Percentiles rank a stretch among this genome's conserved stretches.
Evolutionary conservation across 2,113 vertebrate species (phyloP).

Genomic region (Tringa solitaria): DNA sequence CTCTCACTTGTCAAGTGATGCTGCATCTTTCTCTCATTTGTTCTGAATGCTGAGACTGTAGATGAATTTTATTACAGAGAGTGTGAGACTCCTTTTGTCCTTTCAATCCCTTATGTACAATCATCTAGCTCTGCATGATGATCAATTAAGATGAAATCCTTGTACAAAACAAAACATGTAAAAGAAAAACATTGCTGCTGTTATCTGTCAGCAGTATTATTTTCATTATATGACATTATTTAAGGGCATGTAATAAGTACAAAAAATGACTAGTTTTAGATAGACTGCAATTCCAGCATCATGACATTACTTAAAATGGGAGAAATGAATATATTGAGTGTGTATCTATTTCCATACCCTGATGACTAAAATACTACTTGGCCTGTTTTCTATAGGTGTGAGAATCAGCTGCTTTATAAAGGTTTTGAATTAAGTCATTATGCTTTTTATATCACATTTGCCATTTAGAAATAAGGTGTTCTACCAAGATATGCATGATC

Average conservation of each 20-base stretch:
- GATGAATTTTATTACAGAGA: not conserved
- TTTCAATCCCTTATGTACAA: not conserved
- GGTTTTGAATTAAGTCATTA: slow-evolving; percentile 56
- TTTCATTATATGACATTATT: not conserved
- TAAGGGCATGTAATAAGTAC: not conserved
- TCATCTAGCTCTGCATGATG: not conserved
- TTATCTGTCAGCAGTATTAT: not conserved
- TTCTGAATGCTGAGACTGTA: not conserved
- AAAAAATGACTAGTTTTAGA: not conserved
- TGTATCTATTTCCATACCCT: slow-evolving; percentile 23
- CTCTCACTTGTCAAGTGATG: not conserved
- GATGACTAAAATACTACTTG: slow-evolving; percentile 40
- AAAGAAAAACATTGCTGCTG: not conserved
- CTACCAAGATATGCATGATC: slow-evolving; percentile 47
- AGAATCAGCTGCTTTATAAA: slow-evolving; percentile 45
- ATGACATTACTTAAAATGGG: not conserved
- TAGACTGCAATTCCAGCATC: not conserved
- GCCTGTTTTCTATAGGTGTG: slow-evolving; percentile 44
- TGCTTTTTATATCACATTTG: slow-evolving; percentile 56
- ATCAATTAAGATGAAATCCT: not conserved
- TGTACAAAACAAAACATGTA: not conserved
- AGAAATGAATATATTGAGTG: not conserved
- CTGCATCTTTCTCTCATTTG: not conserved
- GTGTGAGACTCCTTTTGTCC: not conserved
- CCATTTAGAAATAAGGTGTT: slow-evolving; percentile 62